Evolutionary conservation across 2,888 invertebrate species (phyloP).

Genomic region (Parascotia fuliginaria): DNA sequence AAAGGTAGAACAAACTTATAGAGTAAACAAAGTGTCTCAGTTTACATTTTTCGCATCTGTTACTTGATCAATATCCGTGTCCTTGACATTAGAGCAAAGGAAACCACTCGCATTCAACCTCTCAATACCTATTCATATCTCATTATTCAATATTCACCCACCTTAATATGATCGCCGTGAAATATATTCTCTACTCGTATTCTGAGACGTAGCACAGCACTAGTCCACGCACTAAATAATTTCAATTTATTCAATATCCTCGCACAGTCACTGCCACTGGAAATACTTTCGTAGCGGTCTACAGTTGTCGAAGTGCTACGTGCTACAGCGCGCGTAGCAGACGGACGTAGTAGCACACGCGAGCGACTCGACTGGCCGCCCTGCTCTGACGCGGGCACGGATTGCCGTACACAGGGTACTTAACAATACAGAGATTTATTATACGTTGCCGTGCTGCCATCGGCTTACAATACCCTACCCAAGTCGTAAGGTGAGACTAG

Average conservation of each 20-base stretch:
- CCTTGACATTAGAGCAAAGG: constrained; percentile 81
- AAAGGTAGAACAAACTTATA: constrained; percentile 20
- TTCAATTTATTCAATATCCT: constrained; percentile 50
- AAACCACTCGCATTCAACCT: constrained; percentile 49
- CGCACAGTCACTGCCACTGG: constrained; percentile 65
- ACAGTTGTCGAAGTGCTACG: constrained; percentile 63
- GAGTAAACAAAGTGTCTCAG: constrained; percentile 31
- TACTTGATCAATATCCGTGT: constrained; percentile 77
- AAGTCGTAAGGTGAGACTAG: constrained; percentile 28
- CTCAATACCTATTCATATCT: constrained; percentile 59
- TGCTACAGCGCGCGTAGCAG: constrained; percentile 64
- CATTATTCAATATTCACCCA: constrained; percentile 68
- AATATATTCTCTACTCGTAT: constrained; percentile 39
- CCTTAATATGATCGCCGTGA: constrained; percentile 55
- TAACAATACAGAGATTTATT: constrained; percentile 45
- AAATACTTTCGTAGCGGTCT: constrained; percentile 59
- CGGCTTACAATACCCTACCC: constrained; percentile 21
- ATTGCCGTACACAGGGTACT: constrained; percentile 64
- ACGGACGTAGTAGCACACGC: constrained; percentile 73
- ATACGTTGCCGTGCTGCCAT: constrained; percentile 32
- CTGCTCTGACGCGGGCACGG: constrained; percentile 69
- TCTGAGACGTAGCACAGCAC: constrained; percentile 50
- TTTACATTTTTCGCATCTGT: constrained; percentile 40
- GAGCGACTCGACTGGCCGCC: constrained; percentile 71
- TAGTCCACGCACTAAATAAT: constrained; percentile 55